Conservation (phyloP, 92 coral and sea anemone species). For the Umimayanthus kanabou region DNA sequence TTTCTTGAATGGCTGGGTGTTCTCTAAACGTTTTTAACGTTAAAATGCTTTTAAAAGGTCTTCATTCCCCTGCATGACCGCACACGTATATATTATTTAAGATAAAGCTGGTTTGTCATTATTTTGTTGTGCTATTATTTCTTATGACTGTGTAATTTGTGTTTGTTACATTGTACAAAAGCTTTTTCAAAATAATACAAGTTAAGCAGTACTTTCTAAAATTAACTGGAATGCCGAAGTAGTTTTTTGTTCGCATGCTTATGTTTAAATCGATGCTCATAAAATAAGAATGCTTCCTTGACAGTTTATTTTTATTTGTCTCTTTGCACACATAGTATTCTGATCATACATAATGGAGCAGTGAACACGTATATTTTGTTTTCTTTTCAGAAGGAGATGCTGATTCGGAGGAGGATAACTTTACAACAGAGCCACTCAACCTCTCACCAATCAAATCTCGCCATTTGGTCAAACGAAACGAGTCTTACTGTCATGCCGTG, state of each 20-base stretch:
- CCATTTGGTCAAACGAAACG: slow-evolving; percentile 89
- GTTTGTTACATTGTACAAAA: background rate
- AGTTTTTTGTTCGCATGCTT: no score
- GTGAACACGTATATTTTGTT: background rate
- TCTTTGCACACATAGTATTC: background rate
- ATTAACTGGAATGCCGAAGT: background rate
- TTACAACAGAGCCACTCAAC: slow-evolving; percentile 54
- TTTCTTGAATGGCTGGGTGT: background rate
- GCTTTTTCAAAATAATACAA: background rate
- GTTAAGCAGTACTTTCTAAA: background rate
- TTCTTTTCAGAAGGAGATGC: slow-evolving; percentile 22
- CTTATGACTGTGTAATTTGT: background rate
- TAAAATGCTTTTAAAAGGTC: background rate
- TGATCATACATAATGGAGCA: background rate
- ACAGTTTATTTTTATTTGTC: background rate
- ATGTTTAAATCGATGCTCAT: no score
- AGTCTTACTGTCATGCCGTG: slow-evolving; percentile 93
- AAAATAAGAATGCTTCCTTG: no score
- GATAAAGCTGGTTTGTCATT: background rate
- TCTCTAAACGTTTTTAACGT: background rate
- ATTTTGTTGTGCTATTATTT: background rate
- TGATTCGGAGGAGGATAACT: slow-evolving; percentile 56
- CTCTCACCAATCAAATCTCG: slow-evolving; percentile 65
- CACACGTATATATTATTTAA: no score
- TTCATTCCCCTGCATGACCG: background rate